A percentile compares a stretch with the other conserved stretches of the same genome.
Evolutionary conservation across 92 coral and sea anemone species (phyloP).

Genomic region (Pocillopora meandrina): DNA sequence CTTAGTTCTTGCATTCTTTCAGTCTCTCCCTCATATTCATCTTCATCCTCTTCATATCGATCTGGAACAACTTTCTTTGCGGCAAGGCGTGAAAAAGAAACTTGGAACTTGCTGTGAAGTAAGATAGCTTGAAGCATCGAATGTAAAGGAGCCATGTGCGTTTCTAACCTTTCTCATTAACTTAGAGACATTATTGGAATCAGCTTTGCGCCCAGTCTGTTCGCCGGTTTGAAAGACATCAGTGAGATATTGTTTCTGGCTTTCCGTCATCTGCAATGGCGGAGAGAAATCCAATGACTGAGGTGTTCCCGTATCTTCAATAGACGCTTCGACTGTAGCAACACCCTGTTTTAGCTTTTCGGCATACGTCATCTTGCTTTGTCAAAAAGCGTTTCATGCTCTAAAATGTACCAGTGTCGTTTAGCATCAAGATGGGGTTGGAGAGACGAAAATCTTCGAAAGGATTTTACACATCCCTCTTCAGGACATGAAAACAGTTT

Average conservation of each 20-base stretch:
- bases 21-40: slow-evolving; percentile 21
- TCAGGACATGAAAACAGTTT: slow-evolving; percentile 58
- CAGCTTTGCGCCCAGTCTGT: slow-evolving; percentile 48
- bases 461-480: slow-evolving; percentile 61
- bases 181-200: slow-evolving; percentile 42
- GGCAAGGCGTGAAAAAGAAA: slow-evolving; percentile 55
- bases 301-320: background rate
- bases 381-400: slow-evolving; percentile 59
- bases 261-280: slow-evolving; percentile 37
- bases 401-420: slow-evolving; percentile 50
- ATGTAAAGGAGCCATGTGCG: slow-evolving; percentile 37
- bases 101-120: slow-evolving; percentile 53
- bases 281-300: slow-evolving; percentile 12
- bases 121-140: slow-evolving; percentile 32
- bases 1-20: slow-evolving; percentile 26
- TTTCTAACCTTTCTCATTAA: slow-evolving; percentile 47
- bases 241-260: slow-evolving; percentile 47
- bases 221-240: slow-evolving; percentile 48
- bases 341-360: slow-evolving; percentile 38
- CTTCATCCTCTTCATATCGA: slow-evolving; percentile 14
- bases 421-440: slow-evolving; percentile 55
- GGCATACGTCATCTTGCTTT: too few species aligned
- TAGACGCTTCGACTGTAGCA: slow-evolving; percentile 10
- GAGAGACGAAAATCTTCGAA: slow-evolving; percentile 49
- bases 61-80: slow-evolving; percentile 30